Evolutionary conservation across 2,797 vertebrate species (phyloP).

Genomic region (Glyptemys insculpta): DNA sequence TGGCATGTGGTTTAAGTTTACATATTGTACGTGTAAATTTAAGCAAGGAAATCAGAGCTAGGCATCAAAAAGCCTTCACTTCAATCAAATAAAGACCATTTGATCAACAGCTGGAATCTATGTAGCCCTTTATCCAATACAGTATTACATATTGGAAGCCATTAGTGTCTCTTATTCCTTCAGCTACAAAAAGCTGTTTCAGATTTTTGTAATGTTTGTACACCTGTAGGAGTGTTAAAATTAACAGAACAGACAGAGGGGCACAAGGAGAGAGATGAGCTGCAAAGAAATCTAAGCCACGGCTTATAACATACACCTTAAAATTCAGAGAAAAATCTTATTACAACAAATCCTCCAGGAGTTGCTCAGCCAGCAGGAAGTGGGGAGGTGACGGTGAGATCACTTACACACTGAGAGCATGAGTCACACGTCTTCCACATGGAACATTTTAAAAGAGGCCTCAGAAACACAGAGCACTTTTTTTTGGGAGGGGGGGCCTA

Average conservation of each 20-base stretch:
- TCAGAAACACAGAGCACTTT: not conserved
- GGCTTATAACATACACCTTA: not conserved
- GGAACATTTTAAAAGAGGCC: not conserved
- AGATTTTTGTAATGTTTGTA: not conserved
- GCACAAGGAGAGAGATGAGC: not conserved
- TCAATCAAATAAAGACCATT: not conserved
- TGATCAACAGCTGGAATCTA: not conserved
- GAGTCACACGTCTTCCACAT: not conserved
- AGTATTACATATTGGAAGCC: not conserved
- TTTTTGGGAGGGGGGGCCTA: no score
- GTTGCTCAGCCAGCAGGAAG: not conserved
- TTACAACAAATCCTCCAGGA: not conserved
- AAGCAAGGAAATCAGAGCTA: slow-evolving; percentile 50
- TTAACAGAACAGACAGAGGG: not conserved
- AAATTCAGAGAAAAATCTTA: not conserved
- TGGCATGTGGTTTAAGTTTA: slow-evolving; percentile 53
- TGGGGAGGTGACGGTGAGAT: not conserved
- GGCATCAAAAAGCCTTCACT: not conserved
- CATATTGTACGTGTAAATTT: slow-evolving; percentile 57
- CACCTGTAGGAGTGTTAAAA: not conserved
- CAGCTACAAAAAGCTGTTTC: not conserved
- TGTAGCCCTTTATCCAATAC: slow-evolving; percentile 16
- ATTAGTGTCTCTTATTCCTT: not conserved
- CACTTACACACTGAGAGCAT: not conserved
- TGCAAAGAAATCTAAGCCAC: not conserved